Base-by-base conservation (phyloP, 2,113 vertebrate genomes). In the Carassius auratus region DNA sequence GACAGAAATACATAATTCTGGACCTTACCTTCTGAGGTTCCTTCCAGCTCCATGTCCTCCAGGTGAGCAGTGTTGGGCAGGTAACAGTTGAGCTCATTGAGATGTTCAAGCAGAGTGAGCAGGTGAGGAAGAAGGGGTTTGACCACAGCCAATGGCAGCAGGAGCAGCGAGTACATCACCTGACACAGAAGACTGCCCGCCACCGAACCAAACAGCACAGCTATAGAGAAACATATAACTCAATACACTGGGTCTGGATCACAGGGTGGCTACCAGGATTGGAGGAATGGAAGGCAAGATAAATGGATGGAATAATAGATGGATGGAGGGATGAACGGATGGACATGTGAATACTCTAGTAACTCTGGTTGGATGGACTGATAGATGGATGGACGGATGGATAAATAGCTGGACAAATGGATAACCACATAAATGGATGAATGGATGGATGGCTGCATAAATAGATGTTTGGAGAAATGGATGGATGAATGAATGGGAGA, bases 101-200 rank as follows among this genome's bases (percentile, higher is more conserved):
- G 91, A 23, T 94, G 93, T 87, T 95, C 94, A 79, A 96, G 88
- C 88, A 96, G 90, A 62, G 90, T 87, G 75, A 95, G 85, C 83
- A 96, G 91, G 87, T 95, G 93, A 85, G 91, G 92, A 45, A 96
- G 92, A 75, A 96, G 91, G 8, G 95, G 95, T 19, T 92, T 93
- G 68, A 95, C 93, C 9, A 91, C 91, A 42, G 81, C 89, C 86
- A 95, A 91, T 8, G 95, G 93, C 88, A 96, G 88, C 89, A 96
- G 92, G 85, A 96, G 92, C 79, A 96, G 87, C n/a, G 95, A 95
- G 86, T 96, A 95, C 81, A 95, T 93, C 62, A 95, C 91, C 89
- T 96, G 95, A 88, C 94, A 95, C 86, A 96, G 90, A 71, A 96
- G 90, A 87, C 92, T 94, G 84, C 95, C 95, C 45, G 95, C 94